Base-by-base conservation (phyloP, 1,140 invertebrate genomes). In the Oncopodura yosiiana region DNA sequence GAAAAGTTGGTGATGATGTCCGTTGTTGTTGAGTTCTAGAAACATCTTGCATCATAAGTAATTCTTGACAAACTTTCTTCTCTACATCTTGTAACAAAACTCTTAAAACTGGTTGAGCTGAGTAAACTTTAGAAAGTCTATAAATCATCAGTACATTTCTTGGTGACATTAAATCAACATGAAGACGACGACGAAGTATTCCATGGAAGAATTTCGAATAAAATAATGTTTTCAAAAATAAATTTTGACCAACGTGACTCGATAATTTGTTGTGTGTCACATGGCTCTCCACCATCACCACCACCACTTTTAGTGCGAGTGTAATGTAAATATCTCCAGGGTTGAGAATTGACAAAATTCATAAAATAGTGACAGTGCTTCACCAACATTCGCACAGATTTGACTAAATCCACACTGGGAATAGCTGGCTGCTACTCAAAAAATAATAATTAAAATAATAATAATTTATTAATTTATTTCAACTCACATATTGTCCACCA, bases 61-160 rank as follows among this genome's bases (percentile, higher is more conserved):
- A 41, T 18, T 6, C 6, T 8, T 41, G 8, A 16, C 14, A 16
- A 16, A 41, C 38, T 41, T 37, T 44, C 16, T 45, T 36, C 19
- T 58, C 55, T 27, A 56, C 58, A 8, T 55, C 52, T 11, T 4
- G 3, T 3, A 62, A 19, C 36, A 58, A 37, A 14, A 4, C n/a
- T 34, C 55, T 54, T 4, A 62, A 29, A 27, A 49, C 30, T 9
- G 56, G 49, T 3, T 45, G 42, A 18, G 34, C 30, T 2, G 45
- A 43, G 52, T 49, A 67, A 44, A 51, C 87, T 75, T 93, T 94
- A 12, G 85, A 79, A 26, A 94, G 75, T 67, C 92, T 76, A 69
- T 83, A 91, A 0, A 96, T 68, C 85, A 95, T 93, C 16, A 84
- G 75, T n/a, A 88, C 83, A 76, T 94, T 93, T 68, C 86, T 87